Conservation (phyloP, 2,888 invertebrate species). For the Eulithis prunata region DNA sequence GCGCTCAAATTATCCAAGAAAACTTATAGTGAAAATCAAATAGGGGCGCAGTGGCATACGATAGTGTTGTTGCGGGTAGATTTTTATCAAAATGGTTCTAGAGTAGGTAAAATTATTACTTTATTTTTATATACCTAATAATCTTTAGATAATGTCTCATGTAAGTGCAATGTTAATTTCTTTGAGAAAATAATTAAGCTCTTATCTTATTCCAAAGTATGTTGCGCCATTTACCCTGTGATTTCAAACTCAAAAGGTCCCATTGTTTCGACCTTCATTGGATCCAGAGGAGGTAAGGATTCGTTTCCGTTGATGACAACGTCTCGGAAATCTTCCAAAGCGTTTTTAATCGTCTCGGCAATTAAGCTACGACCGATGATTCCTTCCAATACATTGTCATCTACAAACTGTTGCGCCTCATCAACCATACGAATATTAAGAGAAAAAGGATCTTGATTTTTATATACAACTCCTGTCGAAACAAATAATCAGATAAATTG, state of each 20-base stretch:
- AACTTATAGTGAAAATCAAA: too few relatives aligned
- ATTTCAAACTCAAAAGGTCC: slow-evolving; percentile 50
- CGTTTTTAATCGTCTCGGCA: slow-evolving; percentile 42
- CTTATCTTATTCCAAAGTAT: too few relatives aligned
- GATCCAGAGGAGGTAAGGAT: slow-evolving; percentile 56
- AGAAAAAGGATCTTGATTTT: slow-evolving; percentile 32
- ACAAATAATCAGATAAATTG: neutral
- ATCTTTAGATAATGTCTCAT: too few relatives aligned
- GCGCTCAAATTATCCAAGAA: too few relatives aligned
- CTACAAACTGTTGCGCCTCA: slow-evolving; percentile 9
- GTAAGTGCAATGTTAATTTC: too few relatives aligned
- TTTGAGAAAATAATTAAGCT: too few relatives aligned
- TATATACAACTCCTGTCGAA: slow-evolving; percentile 12
- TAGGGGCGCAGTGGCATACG: too few relatives aligned
- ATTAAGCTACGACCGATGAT: slow-evolving; percentile 44
- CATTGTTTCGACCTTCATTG: slow-evolving; percentile 46
- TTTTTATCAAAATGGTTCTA: too few relatives aligned
- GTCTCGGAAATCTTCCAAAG: slow-evolving; percentile 55
- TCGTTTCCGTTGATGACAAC: slow-evolving; percentile 60
- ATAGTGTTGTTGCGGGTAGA: too few relatives aligned
- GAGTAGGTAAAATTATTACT: too few relatives aligned
- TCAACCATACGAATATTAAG: slow-evolving; percentile 21
- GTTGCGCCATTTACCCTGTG: slow-evolving; percentile 44
- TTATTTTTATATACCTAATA: too few relatives aligned
- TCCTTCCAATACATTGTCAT: slow-evolving; percentile 23